A percentile compares a stretch with the other conserved stretches of the same genome.
Evolutionary conservation across 2,797 vertebrate genomes (phyloP).

Genomic region (Pseudotriccus pelzelni): DNA sequence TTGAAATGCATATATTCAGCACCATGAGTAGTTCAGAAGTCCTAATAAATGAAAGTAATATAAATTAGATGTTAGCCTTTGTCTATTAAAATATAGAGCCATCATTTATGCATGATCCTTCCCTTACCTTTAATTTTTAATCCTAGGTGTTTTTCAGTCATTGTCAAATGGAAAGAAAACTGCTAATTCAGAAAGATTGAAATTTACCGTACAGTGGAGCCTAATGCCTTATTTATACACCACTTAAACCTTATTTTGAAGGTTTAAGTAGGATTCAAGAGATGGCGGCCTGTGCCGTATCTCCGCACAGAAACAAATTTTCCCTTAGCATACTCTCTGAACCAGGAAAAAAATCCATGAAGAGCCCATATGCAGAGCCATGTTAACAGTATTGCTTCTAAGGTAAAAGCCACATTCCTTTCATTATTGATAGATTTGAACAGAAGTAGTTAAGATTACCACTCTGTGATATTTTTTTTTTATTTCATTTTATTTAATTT

Average conservation of each 20-base stretch:
- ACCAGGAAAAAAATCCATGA: background rate
- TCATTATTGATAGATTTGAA: conserved; percentile 11
- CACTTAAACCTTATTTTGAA: conserved; percentile 25
- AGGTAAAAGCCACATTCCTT: background rate
- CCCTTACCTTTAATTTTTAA: background rate
- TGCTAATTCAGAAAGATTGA: background rate
- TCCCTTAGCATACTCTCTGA: background rate
- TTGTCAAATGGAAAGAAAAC: background rate
- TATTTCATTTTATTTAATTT: conserved; percentile 58
- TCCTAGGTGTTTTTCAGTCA: background rate
- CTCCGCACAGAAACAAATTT: background rate
- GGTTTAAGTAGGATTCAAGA: background rate
- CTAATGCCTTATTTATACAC: background rate
- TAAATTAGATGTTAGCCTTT: background rate
- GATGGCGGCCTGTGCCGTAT: background rate
- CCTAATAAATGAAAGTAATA: background rate
- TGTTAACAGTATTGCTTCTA: background rate
- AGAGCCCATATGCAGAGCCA: background rate
- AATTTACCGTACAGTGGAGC: background rate
- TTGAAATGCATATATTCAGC: background rate
- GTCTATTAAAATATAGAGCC: background rate
- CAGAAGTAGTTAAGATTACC: conserved; percentile 9
- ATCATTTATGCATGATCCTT: background rate
- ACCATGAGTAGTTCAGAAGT: background rate
- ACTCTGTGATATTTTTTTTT: background rate